These are phyloP conservation scores for Dendrophyllia cribrosa DNA, from an alignment of 64 coral and sea anemone genomes.

Conservation along the genomic window DNA sequence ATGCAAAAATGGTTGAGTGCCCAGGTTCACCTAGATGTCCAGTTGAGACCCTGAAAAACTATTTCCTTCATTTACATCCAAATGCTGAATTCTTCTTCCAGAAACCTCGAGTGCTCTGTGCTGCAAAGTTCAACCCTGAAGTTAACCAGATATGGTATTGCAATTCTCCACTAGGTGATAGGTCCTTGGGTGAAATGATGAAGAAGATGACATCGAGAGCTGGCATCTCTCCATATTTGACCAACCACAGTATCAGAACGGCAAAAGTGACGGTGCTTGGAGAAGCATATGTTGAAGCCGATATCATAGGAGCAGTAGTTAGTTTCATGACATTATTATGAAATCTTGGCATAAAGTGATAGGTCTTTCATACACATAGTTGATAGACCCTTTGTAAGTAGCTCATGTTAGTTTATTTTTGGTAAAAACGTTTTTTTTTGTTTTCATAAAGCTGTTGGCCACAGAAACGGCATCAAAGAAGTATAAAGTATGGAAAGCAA, in stretches of 20 bases:
- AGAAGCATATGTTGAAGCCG: too few relatives aligned
- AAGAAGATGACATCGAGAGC: not conserved
- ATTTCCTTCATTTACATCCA: conserved; percentile 39
- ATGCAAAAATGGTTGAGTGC: conserved; percentile 28
- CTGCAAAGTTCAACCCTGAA: conserved; percentile 1
- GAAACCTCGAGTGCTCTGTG: not conserved
- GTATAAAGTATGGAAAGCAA: too few relatives aligned
- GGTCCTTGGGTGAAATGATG: conserved; percentile 16
- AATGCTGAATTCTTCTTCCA: not conserved
- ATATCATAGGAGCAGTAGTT: too few relatives aligned
- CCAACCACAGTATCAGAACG: conserved; percentile 40
- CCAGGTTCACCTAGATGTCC: conserved; percentile 23
- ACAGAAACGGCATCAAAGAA: too few relatives aligned
- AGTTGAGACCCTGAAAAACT: not conserved
- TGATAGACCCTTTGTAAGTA: too few relatives aligned
- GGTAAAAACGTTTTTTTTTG: too few relatives aligned
- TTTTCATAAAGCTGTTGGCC: too few relatives aligned
- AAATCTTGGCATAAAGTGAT: too few relatives aligned
- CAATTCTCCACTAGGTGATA: not conserved
- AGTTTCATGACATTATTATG: too few relatives aligned
- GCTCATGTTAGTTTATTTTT: too few relatives aligned
- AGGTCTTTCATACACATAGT: too few relatives aligned
- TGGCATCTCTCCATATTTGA: conserved; percentile 6
- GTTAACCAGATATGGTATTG: conserved; percentile 18
- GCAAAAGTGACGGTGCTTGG: conserved; percentile 10